Evolutionary conservation across 2,113 vertebrate species (phyloP), one percentile per base, ranked within the genome.

Genomic region (Myrmecophaga tridactyla): DNA sequence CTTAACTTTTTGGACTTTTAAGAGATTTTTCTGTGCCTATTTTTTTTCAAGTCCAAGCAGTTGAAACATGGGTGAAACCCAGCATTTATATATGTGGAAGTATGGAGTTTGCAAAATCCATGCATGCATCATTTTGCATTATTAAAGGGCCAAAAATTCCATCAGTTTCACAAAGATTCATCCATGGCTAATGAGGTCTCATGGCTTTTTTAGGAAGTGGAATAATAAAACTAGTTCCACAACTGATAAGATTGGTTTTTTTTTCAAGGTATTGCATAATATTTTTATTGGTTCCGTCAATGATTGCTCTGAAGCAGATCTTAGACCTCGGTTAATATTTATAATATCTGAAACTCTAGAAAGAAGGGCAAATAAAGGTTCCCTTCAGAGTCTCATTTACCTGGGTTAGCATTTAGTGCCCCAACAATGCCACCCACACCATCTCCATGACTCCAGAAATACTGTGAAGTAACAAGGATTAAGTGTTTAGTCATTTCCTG

Each of bases 401-500:
- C 98, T 96, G 96, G 97, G 97, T 97, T 96, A 94, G 96, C 90
- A 95, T 97, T 97, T 67, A 92, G 97, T 97, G 97, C 96, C 98
- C 98, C 97, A 98, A 97, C 95, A 96, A 58, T 81, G 97, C 97
- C 97, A 96, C 95, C 96, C 96, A 95, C 95, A 92, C 96, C 97
- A 97, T 97, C 97, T 98, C 97, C 95, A 96, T 89, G 97, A 97
- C 98, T 97, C 96, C 96, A 97, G 97, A 97, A 98, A 98, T 95
- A 94, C 97, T 97, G 96, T 94, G 96, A 82, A 97, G 97, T 96
- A 97, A 98, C 96, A 90, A 98, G 97, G 98, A 89, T 95, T 98
- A 97, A 96, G 90, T 77, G 97, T 97, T 98, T 97, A 98, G 98
- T 98, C 98, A 98, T 97, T 98, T 98, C 98, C 98, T 98, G 98